phyloP scores from a whole-genome alignment of 2,797 vertebrate species.

The Tympanoctomys barrerae region DNA sequence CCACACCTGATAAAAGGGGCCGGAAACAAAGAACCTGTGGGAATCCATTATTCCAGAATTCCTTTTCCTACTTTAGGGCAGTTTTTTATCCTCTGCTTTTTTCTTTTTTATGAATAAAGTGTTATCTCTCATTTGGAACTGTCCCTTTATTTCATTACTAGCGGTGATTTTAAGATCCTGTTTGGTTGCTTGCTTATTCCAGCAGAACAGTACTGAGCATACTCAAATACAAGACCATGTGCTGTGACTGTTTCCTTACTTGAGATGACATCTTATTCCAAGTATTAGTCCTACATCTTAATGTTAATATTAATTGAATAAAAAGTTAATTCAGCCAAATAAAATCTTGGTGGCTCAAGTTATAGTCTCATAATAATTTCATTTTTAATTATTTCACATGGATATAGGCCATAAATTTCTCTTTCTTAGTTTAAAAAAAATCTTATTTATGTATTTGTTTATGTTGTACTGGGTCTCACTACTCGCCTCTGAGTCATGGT shows the following conservation, averaged over 20 bases:
- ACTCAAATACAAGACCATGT: background rate
- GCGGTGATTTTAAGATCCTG: background rate
- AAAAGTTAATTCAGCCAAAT: background rate
- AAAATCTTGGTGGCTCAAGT: slow-evolving; percentile 16
- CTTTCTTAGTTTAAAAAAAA: background rate
- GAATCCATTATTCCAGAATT: background rate
- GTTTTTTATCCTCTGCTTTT: background rate
- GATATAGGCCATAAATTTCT: background rate
- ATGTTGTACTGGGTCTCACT: too few species aligned
- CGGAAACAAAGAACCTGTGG: background rate
- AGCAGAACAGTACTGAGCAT: background rate
- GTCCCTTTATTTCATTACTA: background rate
- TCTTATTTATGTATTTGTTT: too few species aligned
- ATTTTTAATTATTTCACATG: background rate
- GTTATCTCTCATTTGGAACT: background rate
- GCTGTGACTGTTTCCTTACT: background rate
- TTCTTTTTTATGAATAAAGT: background rate
- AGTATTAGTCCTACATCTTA: background rate
- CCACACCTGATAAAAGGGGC: background rate
- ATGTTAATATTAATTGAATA: background rate
- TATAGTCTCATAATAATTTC: background rate
- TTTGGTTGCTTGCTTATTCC: background rate
- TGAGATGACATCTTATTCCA: background rate
- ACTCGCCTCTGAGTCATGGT: too few species aligned
- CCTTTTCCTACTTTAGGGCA: background rate